These are phyloP conservation scores for Cichladusa arquata DNA, from an alignment of 2,113 vertebrate genomes.

Conservation along the genomic window DNA sequence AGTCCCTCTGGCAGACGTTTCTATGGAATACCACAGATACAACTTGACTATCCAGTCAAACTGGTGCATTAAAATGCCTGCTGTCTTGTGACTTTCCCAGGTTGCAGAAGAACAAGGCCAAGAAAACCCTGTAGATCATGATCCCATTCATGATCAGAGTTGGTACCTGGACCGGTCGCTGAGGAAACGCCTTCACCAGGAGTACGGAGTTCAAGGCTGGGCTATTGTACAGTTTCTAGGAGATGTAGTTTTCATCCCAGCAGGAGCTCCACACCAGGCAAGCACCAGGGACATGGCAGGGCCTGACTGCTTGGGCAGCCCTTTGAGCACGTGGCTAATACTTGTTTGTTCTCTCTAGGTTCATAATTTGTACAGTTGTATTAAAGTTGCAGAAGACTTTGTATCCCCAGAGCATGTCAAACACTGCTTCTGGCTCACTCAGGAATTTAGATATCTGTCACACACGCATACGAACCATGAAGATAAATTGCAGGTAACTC, in stretches of 20 bases:
- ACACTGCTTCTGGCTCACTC: slow-evolving; percentile 84
- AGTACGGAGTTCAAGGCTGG: slow-evolving; percentile 82
- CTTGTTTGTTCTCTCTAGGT: slow-evolving; percentile 69
- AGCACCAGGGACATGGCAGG: not conserved
- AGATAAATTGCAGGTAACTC: slow-evolving; percentile 81
- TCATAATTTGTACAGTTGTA: slow-evolving; percentile 84
- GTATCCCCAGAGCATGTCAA: slow-evolving; percentile 84
- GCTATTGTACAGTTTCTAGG: slow-evolving; percentile 83
- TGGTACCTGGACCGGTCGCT: slow-evolving; percentile 79
- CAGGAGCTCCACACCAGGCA: slow-evolving; percentile 83
- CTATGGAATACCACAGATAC: rapidly evolving
- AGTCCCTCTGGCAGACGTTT: rapidly evolving
- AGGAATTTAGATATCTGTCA: slow-evolving; percentile 83
- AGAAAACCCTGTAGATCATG: slow-evolving; percentile 79
- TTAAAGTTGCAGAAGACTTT: slow-evolving; percentile 85
- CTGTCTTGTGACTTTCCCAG: slow-evolving; percentile 28
- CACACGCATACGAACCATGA: slow-evolving; percentile 83
- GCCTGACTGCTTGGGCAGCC: not conserved
- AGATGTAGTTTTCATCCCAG: slow-evolving; percentile 83
- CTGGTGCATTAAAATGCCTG: not conserved
- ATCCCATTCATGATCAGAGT: slow-evolving; percentile 83
- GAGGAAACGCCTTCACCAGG: slow-evolving; percentile 77
- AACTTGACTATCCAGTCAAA: not conserved
- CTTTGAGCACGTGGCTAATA: not conserved
- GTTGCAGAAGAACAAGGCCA: slow-evolving; percentile 81